These are phyloP conservation scores for Leiothrix lutea DNA, from an alignment of 2,113 vertebrate species.

Conservation along the genomic window DNA sequence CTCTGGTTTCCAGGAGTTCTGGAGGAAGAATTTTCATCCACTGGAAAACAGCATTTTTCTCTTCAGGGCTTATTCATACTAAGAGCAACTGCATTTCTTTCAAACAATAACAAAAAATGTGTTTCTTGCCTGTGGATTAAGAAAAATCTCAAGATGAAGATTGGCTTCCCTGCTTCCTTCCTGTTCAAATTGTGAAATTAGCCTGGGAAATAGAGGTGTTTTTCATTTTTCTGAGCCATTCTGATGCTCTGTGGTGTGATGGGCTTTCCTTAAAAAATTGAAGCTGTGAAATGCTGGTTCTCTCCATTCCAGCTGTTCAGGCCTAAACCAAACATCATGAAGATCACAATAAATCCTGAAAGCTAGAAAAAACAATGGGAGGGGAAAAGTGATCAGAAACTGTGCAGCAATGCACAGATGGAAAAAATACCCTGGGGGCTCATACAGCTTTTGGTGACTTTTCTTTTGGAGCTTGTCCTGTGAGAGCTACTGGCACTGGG, in stretches of 20 bases:
- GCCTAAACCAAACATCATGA: neutral
- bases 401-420: neutral
- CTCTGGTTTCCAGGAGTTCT: neutral
- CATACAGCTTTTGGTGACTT: neutral
- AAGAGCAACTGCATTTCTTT: neutral
- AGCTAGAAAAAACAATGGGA: neutral
- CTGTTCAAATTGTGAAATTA: neutral
- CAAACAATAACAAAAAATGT: neutral
- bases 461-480: neutral
- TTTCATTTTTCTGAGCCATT: neutral
- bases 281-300: neutral
- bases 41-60: neutral
- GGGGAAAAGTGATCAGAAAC: neutral
- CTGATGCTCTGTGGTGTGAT: neutral
- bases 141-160: neutral
- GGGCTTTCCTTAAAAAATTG: neutral
- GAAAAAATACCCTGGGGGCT: neutral
- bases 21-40: neutral
- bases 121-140: neutral
- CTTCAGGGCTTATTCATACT: neutral
- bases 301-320: neutral
- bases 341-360: neutral
- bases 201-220: neutral
- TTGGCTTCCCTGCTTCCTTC: neutral
- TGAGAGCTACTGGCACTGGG: neutral